Base-by-base conservation (phyloP, 1,140 invertebrate species). In the Hylaeus volcanicus region DNA sequence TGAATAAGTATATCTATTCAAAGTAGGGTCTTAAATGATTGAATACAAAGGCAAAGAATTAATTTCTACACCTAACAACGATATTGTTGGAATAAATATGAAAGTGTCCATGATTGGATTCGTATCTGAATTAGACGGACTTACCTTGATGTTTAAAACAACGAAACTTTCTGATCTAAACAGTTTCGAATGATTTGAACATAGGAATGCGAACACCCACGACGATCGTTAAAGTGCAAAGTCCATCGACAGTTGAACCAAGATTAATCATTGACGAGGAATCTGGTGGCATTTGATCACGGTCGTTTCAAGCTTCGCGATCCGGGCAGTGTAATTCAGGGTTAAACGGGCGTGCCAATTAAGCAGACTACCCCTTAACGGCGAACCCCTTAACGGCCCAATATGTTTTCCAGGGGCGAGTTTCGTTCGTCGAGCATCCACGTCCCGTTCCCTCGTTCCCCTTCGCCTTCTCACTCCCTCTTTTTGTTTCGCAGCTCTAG, bases 301-400 rank as follows among this genome's bases (percentile, higher is more conserved):
- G 61, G 43, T 75, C 71, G 45, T 83, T 76, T 71, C 72, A 41
- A 48, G 70, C 71, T 55, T 5, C 66, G 12, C 48, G 39, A 64
- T 75, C 72, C 77, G 48, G 48, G 61, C 56, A 43, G 48, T 80
- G 83, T 86, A 90, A 90, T 89, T 85, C 83, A 83, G 82, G 86
- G 87, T 89, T 90, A 86, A 88, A 86, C 87, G 86, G 83, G 56
- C 76, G 78, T 87, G 84, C 86, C 89, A 92, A 90, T 92, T 92
- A 92, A 90, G 89, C 87, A 88, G 90, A 89, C 88, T 88, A 88
- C 88, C 85, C 81, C 70, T 74, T 74, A 79, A 73, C 58, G 60
- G 60, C 83, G 82, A 86, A 87, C 75, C 87, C 89, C 86, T 92
- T 89, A 90, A 91, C 90, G 84, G 89, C 87, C 89, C 92, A 92